Conservation (phyloP, 2,113 vertebrate species). For the Sinosuthora webbiana region DNA sequence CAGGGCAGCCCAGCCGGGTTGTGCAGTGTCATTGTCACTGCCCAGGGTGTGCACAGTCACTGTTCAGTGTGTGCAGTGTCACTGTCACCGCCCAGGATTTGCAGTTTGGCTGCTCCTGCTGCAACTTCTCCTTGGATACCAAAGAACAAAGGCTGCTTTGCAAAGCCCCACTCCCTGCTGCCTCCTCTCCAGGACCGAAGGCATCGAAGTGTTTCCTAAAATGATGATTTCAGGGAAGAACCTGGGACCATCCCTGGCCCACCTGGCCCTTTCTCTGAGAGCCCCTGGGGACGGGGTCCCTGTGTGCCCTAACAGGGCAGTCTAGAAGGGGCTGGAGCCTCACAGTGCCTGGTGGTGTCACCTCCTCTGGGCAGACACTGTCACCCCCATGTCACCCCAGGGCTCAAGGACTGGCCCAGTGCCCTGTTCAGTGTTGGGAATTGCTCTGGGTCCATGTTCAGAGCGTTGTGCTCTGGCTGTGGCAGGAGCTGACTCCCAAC, state of each 20-base stretch:
- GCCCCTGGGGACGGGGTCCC: not conserved
- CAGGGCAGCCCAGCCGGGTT: not conserved
- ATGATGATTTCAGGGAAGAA: not conserved
- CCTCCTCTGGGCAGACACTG: not conserved
- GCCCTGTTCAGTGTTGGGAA: not conserved
- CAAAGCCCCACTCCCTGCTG: not conserved
- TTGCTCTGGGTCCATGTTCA: fast-evolving
- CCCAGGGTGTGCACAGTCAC: not conserved
- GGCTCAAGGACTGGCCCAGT: not conserved
- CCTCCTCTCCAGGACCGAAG: not conserved
- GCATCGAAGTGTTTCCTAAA: not conserved
- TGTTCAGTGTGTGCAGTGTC: not conserved
- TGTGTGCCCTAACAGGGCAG: not conserved
- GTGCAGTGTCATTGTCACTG: not conserved
- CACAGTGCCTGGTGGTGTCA: not conserved
- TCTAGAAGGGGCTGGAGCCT: not conserved
- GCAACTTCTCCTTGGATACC: not conserved
- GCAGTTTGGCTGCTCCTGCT: not conserved
- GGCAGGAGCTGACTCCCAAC: not conserved
- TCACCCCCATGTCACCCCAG: fast-evolving
- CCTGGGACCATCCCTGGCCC: not conserved
- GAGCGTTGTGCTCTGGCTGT: not conserved
- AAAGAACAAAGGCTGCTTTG: constrained; percentile 49
- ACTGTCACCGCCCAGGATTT: not conserved
- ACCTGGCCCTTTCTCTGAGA: not conserved